A percentile compares a stretch with the other conserved stretches of the same genome.
Evolutionary conservation across 2,888 invertebrate species (phyloP).

Genomic region (Hypolimnas misippus): DNA sequence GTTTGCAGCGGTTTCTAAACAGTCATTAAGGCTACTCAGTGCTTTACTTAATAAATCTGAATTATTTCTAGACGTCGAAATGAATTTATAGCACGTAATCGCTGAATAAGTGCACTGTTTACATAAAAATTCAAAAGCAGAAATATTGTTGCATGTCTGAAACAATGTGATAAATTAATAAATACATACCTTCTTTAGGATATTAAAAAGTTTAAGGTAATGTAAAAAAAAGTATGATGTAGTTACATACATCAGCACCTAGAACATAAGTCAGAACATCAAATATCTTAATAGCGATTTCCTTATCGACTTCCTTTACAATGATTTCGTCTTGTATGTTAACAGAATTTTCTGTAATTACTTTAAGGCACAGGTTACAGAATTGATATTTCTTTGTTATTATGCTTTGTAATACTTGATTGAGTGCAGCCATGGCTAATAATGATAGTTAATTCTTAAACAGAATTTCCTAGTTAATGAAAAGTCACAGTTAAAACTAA

Average conservation of each 20-base stretch:
- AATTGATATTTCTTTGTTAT: conserved; percentile 55
- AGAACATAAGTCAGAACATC: conserved; percentile 58
- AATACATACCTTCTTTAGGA: not conserved
- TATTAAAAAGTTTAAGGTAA: not conserved
- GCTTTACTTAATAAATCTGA: conserved; percentile 49
- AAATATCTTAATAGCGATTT: conserved; percentile 50
- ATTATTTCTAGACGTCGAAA: conserved; percentile 53
- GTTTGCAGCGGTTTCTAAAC: conserved; percentile 48
- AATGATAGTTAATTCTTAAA: no score
- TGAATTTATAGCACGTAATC: conserved; percentile 58
- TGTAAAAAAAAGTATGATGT: no score
- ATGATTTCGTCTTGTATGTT: conserved; percentile 56
- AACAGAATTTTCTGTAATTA: conserved; percentile 45
- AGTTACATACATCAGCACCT: conserved; percentile 55
- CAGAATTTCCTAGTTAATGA: no score
- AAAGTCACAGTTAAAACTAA: no score
- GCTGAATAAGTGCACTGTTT: conserved; percentile 54
- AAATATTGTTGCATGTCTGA: conserved; percentile 56
- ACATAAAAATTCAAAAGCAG: conserved; percentile 57
- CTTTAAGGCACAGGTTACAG: conserved; percentile 63
- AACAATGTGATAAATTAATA: conserved; percentile 42
- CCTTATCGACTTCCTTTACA: conserved; percentile 47
- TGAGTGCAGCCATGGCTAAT: conserved; percentile 48
- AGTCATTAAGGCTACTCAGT: conserved; percentile 50
- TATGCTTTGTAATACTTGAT: conserved; percentile 52